Percentiles rank a stretch among this genome's conserved stretches.
These are phyloP conservation scores for Aegotheles bennettii DNA, from an alignment of 2,113 vertebrate species.

Conservation along the genomic window DNA sequence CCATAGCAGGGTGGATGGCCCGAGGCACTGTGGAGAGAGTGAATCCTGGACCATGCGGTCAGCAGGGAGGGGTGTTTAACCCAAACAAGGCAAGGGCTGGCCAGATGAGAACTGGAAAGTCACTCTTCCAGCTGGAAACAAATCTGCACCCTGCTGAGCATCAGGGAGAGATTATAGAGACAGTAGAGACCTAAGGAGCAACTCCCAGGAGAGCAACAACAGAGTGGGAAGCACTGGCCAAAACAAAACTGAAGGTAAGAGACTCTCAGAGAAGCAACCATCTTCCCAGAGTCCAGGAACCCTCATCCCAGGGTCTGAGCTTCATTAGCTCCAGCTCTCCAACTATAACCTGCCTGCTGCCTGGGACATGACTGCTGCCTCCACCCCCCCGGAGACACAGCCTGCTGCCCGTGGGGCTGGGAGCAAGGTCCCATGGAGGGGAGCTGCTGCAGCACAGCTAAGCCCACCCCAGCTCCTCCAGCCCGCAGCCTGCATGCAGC, in stretches of 20 bases:
- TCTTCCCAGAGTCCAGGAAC: background rate
- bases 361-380: background rate
- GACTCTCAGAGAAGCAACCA: background rate
- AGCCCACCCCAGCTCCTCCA: background rate
- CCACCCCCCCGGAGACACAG: background rate
- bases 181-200: background rate
- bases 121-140: background rate
- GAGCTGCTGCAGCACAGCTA: background rate
- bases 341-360: background rate
- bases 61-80: background rate
- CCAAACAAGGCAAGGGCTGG: background rate
- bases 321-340: background rate
- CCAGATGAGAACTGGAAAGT: background rate
- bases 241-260: background rate
- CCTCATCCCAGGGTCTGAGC: background rate
- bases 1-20: background rate
- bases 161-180: background rate
- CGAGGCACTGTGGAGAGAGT: background rate
- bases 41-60: background rate
- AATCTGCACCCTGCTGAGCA: background rate
- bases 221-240: background rate
- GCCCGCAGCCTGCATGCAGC: fast-evolving
- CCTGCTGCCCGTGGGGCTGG: fast-evolving
- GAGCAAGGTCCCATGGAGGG: background rate
- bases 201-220: background rate